A percentile compares a stretch with the other conserved stretches of the same genome.
These are phyloP conservation scores for Oriolus oriolus DNA, from an alignment of 2,113 vertebrate species.

Conservation along the genomic window DNA sequence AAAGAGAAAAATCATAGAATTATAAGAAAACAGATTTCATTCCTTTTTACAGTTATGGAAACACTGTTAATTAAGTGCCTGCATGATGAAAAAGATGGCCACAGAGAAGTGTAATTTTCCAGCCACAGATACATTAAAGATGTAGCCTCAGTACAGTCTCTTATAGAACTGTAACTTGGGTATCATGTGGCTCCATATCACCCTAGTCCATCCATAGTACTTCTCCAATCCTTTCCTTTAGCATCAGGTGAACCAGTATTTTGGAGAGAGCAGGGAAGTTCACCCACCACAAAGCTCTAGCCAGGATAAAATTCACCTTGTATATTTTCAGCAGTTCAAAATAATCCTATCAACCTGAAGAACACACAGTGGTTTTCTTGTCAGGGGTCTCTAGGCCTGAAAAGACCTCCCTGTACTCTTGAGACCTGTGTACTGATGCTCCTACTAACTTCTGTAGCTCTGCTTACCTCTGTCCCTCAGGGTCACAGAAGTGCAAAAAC, in stretches of 20 bases:
- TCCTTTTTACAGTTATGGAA: neutral
- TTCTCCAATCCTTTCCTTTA: neutral
- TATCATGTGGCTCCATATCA: neutral
- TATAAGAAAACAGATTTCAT: neutral
- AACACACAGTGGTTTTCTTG: neutral
- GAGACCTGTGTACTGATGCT: neutral
- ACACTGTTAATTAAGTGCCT: neutral
- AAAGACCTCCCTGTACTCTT: neutral
- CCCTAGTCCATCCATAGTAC: neutral
- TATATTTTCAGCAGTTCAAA: neutral
- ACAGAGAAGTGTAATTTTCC: neutral
- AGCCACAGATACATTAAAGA: neutral
- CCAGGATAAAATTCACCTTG: neutral
- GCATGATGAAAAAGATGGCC: neutral
- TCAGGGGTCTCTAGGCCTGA: neutral
- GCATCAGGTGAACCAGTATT: neutral
- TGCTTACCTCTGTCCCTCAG: neutral
- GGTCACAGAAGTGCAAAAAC: neutral
- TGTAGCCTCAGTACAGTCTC: accelerated
- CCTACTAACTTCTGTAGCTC: neutral
- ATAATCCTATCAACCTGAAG: neutral
- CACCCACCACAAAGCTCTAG: neutral
- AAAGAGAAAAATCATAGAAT: neutral
- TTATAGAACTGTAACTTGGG: neutral
- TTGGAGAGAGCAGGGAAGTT: neutral